Evolutionary conservation across 2,797 vertebrate species (phyloP).

Genomic region (Staurois parvus): DNA sequence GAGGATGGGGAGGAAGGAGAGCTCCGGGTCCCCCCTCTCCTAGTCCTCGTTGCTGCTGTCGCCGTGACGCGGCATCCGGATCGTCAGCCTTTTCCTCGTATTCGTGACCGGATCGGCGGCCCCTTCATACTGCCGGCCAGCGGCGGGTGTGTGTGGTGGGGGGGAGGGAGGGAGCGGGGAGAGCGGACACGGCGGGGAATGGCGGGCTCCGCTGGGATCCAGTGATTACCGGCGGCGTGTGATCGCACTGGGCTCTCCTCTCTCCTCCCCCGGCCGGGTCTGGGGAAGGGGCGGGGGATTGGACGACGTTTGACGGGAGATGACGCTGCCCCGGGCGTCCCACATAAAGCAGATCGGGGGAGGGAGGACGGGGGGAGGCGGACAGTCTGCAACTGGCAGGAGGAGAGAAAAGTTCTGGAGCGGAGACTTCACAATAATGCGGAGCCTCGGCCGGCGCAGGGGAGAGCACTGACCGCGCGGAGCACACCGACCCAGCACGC

Average conservation of each 20-base stretch:
- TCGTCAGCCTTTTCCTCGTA: not conserved
- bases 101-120: not conserved
- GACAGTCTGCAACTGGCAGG: not conserved
- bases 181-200: too few relatives aligned
- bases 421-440: too few relatives aligned
- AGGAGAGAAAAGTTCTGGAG: conserved; percentile 5
- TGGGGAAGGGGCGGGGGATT: conserved; percentile 22
- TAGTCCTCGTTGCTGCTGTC: not conserved
- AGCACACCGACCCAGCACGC: too few relatives aligned
- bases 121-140: not conserved
- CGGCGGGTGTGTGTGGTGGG: not conserved
- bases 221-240: too few relatives aligned
- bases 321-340: conserved; percentile 54
- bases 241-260: too few relatives aligned
- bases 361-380: not conserved
- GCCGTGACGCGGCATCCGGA: conserved; percentile 15
- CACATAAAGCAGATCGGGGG: conserved; percentile 44
- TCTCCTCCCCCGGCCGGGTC: conserved; percentile 41
- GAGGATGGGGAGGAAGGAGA: conserved; percentile 45
- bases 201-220: too few relatives aligned
- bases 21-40: conserved; percentile 14
- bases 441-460: too few relatives aligned
- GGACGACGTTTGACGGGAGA: conserved; percentile 33
- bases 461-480: too few relatives aligned
- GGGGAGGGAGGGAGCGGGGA: conserved; percentile 36